Percentiles rank a stretch among this genome's conserved stretches.
Conservation (phyloP, 2,888 invertebrate species). For the Tenthredo amoena region DNA sequence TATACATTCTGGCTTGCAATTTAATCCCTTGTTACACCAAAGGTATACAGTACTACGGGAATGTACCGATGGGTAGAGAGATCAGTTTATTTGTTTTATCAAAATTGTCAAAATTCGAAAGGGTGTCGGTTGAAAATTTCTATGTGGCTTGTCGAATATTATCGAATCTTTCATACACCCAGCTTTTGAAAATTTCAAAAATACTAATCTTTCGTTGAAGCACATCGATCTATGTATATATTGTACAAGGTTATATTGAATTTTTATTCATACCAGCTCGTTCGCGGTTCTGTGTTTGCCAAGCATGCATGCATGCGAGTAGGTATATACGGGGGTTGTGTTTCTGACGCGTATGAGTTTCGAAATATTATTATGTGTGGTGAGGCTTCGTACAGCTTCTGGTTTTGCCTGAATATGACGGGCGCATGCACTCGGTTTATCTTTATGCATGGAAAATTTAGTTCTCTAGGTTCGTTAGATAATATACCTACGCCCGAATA, state of each 20-base stretch:
- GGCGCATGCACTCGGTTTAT: slow-evolving; percentile 69
- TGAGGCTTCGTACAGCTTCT: slow-evolving; percentile 65
- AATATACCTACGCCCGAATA: slow-evolving; percentile 21
- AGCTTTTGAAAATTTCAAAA: not conserved
- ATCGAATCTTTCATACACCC: not conserved
- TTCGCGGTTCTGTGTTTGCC: slow-evolving; percentile 32
- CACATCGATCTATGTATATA: not conserved
- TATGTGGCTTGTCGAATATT: no score
- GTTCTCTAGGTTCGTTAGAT: slow-evolving; percentile 51
- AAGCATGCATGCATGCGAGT: slow-evolving; percentile 25
- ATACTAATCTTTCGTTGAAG: not conserved
- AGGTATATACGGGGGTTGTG: slow-evolving; percentile 60
- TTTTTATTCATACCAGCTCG: slow-evolving; percentile 35
- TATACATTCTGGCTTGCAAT: slow-evolving; percentile 38
- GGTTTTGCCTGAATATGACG: slow-evolving; percentile 72
- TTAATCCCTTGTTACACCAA: slow-evolving; percentile 40
- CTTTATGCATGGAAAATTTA: slow-evolving; percentile 73
- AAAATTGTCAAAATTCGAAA: not conserved
- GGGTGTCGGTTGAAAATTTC: not conserved
- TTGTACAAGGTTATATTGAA: not conserved
- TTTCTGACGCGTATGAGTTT: slow-evolving; percentile 71
- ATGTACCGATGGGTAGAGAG: not conserved
- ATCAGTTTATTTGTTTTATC: not conserved
- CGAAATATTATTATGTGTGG: slow-evolving; percentile 62
- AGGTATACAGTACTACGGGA: not conserved